Evolutionary conservation across 2,113 vertebrate species (phyloP).

Genomic region (Labeo catla): DNA sequence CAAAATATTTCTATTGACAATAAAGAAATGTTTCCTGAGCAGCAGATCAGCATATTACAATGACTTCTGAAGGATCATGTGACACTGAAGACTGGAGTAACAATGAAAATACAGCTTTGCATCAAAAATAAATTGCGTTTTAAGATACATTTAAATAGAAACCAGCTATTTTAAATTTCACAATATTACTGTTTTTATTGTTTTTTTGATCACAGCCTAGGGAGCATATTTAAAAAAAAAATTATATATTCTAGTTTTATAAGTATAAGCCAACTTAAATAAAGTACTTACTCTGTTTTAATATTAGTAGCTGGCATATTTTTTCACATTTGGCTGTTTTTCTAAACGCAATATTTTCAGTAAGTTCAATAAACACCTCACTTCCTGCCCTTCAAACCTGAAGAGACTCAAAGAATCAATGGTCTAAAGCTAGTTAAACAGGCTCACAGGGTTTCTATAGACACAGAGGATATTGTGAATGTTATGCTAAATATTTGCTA

Average conservation of each 20-base stretch:
- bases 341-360: not conserved
- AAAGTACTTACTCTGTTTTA: not conserved
- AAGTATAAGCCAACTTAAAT: not conserved
- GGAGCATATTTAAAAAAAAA: no score
- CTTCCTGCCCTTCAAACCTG: not conserved
- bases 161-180: not conserved
- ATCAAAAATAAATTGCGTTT: not conserved
- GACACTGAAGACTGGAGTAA: not conserved
- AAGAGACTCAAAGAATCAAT: not conserved
- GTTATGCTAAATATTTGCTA: slow-evolving; percentile 1
- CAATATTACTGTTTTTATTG: not conserved
- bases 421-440: slow-evolving; percentile 7
- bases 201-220: no score
- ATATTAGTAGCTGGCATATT: not conserved
- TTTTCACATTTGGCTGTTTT: not conserved
- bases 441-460: slow-evolving; percentile 5
- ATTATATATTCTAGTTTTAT: no score
- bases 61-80: not conserved
- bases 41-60: not conserved
- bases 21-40: not conserved
- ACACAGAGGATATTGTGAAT: not conserved
- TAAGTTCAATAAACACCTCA: no score
- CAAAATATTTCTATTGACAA: not conserved
- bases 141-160: not conserved
- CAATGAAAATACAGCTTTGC: not conserved